Conservation (phyloP, 2,113 vertebrate species). For the Phaethornis superciliosus region DNA sequence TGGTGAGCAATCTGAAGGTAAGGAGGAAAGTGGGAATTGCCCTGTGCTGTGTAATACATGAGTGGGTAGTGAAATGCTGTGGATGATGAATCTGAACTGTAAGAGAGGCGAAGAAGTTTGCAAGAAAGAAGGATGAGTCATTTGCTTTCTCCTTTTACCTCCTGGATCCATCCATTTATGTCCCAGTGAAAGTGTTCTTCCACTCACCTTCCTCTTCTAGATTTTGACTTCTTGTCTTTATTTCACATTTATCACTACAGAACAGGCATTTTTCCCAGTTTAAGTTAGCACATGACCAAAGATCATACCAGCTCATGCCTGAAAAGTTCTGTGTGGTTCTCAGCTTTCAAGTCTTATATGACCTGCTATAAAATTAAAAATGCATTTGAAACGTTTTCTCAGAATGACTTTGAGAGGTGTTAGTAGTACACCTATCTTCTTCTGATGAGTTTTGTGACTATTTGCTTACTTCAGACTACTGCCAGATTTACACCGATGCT, state of each 20-base stretch:
- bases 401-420: background rate
- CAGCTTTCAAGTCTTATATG: background rate
- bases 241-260: background rate
- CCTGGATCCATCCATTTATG: too few relatives aligned
- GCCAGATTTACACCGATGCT: background rate
- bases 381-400: background rate
- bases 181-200: background rate
- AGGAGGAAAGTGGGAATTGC: background rate
- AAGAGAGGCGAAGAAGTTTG: background rate
- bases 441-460: background rate
- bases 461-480: background rate
- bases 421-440: background rate
- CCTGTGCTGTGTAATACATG: background rate
- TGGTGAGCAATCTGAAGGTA: background rate
- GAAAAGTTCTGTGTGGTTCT: background rate
- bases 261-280: background rate
- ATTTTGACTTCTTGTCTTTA: background rate
- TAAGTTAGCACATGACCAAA: background rate
- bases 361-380: background rate
- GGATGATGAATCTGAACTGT: background rate
- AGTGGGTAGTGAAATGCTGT: background rate
- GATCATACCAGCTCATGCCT: background rate
- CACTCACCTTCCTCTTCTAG: background rate
- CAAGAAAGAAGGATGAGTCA: background rate
- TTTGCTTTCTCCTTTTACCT: background rate